These are phyloP conservation scores for Aphis gossypii DNA, from an alignment of 1,140 invertebrate genomes.

Conservation along the genomic window DNA sequence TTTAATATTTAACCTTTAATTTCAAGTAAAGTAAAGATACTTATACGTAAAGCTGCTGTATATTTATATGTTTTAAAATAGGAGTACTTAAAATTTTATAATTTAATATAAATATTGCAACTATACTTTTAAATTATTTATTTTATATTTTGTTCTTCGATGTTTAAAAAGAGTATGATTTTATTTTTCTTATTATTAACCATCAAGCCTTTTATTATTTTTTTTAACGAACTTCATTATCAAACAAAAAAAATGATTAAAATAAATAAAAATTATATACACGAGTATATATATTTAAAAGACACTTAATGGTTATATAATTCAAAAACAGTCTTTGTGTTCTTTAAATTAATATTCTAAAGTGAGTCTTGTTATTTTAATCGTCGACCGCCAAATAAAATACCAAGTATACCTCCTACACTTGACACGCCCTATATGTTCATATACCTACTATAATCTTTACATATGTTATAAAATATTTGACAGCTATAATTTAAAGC, in stretches of 20 bases:
- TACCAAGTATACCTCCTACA: background rate
- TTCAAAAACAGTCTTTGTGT: no score
- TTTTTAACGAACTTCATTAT: background rate
- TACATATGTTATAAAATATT: background rate
- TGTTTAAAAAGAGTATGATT: background rate
- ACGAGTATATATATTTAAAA: background rate
- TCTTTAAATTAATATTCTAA: background rate
- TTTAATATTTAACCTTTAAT: background rate
- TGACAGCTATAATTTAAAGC: background rate
- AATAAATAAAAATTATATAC: background rate
- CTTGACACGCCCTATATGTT: background rate
- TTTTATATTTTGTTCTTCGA: background rate
- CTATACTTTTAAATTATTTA: background rate
- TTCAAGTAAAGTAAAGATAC: background rate
- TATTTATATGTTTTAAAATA: background rate
- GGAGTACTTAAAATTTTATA: background rate
- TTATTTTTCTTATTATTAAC: no score
- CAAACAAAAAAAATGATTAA: background rate
- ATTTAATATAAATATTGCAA: background rate
- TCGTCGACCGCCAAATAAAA: background rate
- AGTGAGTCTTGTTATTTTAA: background rate
- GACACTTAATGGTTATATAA: background rate
- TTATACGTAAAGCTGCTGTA: background rate
- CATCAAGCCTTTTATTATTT: background rate
- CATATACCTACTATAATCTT: background rate